A percentile compares a stretch with the other conserved stretches of the same genome.
Conservation (phyloP, 2,888 invertebrate species). For the Trachelus troglodyta region DNA sequence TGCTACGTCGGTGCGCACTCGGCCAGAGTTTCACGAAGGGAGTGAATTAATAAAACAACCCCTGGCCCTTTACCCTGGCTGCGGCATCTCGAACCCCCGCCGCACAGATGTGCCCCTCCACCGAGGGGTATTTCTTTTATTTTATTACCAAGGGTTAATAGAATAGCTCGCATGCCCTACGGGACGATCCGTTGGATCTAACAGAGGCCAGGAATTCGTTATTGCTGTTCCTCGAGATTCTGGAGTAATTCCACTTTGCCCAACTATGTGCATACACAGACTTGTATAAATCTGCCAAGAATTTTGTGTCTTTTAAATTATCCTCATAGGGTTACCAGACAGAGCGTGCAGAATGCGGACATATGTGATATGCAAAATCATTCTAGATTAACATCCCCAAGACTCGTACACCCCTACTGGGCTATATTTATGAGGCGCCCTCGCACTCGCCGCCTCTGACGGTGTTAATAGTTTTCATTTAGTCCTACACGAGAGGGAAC, state of each 20-base stretch:
- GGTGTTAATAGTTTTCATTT: slow-evolving; percentile 53
- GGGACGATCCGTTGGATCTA: background rate
- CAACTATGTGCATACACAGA: background rate
- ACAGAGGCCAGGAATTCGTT: background rate
- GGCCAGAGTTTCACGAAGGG: slow-evolving; percentile 46
- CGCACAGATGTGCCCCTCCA: slow-evolving; percentile 45
- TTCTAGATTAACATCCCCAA: slow-evolving; percentile 27
- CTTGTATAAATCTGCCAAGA: background rate
- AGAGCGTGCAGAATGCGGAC: slow-evolving; percentile 49
- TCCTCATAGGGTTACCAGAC: background rate
- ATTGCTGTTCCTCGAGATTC: background rate
- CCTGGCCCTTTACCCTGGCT: slow-evolving; percentile 33
- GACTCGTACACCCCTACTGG: slow-evolving; percentile 26
- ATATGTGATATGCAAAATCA: slow-evolving; percentile 59
- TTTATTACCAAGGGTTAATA: slow-evolving; percentile 56
- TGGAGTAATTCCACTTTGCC: background rate
- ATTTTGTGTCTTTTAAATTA: background rate
- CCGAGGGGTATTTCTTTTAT: slow-evolving; percentile 60
- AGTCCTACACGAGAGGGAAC: slow-evolving; percentile 53
- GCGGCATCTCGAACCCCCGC: slow-evolving; percentile 27
- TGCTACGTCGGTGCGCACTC: slow-evolving; percentile 31
- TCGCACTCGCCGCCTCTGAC: slow-evolving; percentile 27
- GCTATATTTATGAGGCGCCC: slow-evolving; percentile 26
- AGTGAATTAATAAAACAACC: slow-evolving; percentile 65
- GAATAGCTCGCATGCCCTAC: slow-evolving; percentile 51